phyloP scores from a whole-genome alignment of 1,140 invertebrate species.

The Sycophaga agraensis region DNA sequence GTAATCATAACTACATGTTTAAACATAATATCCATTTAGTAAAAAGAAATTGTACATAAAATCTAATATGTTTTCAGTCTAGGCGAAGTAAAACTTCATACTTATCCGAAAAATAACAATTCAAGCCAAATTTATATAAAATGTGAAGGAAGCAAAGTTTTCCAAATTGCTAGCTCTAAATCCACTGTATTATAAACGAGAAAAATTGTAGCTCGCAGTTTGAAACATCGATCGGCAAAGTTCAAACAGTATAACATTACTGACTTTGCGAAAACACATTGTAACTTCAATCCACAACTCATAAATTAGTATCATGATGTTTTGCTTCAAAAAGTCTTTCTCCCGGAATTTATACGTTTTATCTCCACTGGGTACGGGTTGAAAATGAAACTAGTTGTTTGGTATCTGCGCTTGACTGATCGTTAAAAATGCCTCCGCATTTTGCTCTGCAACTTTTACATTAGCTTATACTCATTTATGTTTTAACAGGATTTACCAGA shows the following conservation, averaged over 20 bases:
- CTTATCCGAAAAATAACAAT: too few relatives aligned
- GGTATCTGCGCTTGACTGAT: neutral
- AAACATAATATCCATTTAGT: too few relatives aligned
- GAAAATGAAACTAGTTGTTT: slow-evolving; percentile 12
- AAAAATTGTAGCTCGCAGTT: too few relatives aligned
- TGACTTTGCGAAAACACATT: slow-evolving; percentile 5
- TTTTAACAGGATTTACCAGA: neutral
- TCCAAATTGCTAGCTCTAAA: neutral
- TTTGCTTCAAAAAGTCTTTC: slow-evolving; percentile 4
- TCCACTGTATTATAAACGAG: neutral
- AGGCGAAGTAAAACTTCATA: too few relatives aligned
- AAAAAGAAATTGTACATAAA: too few relatives aligned
- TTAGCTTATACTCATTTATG: neutral
- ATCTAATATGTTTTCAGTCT: too few relatives aligned
- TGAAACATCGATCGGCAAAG: too few relatives aligned
- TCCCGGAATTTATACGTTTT: slow-evolving; percentile 8
- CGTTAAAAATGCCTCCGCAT: slow-evolving; percentile 2
- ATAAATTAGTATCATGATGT: slow-evolving; percentile 22
- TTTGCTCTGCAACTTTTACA: neutral
- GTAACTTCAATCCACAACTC: slow-evolving; percentile 3
- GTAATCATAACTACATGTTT: too few relatives aligned
- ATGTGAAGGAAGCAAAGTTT: slow-evolving; percentile 5
- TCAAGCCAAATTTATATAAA: too few relatives aligned
- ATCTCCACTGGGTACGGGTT: neutral
- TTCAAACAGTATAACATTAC: neutral